Percentiles rank a stretch among this genome's conserved stretches.
Conservation (phyloP, 2,113 vertebrate genomes). For the Chaetodon auriga region DNA sequence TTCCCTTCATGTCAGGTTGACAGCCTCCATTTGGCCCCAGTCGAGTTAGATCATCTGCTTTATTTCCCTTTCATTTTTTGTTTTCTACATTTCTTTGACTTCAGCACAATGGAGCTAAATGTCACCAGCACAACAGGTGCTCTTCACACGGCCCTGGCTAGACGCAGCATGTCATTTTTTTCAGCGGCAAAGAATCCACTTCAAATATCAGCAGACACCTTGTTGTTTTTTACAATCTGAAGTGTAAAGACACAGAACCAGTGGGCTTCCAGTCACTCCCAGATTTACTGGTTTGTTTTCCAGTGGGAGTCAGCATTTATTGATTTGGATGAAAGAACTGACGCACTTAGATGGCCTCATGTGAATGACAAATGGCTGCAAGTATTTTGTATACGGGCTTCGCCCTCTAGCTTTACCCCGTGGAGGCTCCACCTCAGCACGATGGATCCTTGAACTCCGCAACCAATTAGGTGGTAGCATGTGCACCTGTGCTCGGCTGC, state of each 20-base stretch:
- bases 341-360: background rate
- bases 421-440: background rate
- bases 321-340: background rate
- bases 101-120: background rate
- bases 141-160: background rate
- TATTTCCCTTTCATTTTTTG: background rate
- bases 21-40: background rate
- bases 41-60: background rate
- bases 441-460: background rate
- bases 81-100: background rate
- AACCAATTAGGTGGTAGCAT: background rate
- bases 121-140: background rate
- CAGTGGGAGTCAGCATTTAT: background rate
- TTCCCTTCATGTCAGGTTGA: background rate
- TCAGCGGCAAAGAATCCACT: background rate
- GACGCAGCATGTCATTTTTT: background rate
- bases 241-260: background rate
- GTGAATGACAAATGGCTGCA: background rate
- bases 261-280: background rate
- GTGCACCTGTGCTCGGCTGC: too few species aligned
- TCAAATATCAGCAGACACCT: background rate
- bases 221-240: background rate
- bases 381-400: background rate
- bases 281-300: background rate
- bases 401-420: background rate